Evolutionary conservation across 1,140 invertebrate species (phyloP), one percentile per base, ranked within the genome.

Genomic region (Drosophila ogumai): DNA sequence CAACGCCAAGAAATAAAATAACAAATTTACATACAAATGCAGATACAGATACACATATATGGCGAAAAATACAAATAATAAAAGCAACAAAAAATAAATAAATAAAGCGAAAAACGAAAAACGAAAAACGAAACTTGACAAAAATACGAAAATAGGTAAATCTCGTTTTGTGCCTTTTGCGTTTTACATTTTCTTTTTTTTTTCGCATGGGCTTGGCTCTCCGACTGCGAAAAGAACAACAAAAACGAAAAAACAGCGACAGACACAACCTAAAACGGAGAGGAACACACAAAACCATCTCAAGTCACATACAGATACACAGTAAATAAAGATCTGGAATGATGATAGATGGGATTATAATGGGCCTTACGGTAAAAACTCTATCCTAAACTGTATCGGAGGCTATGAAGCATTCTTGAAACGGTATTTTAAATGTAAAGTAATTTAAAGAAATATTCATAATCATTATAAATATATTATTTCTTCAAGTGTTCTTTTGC

Each of bases 111-210:
- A 79, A 54, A 80, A 40, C 28, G 31, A 56, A 79, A 54, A 80
- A 40, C 28, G 31, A 52, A 52, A 32, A 52, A 54, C 52, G 64
- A 82, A 78, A 82, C 80, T 82, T 84, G 76, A 76, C 80, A 75
- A 63, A 82, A 66, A 61, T 54, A 76, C 61, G 43, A 61, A 77
- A 77, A 64, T 85, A 81, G 82, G 78, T 86, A 81, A 85, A 86
- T 85, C 82, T 86, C 65, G 82, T 85, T 85, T 84, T 55, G 58
- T 69, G 66, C 72, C 76, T 78, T 80, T 73, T 80, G 76, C 81
- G 81, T 76, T 84, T 84, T 80, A 77, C 28, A 72, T 80, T 84
- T 66, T 41, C 59, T 50, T 65, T 65, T 66, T 41, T 69, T 50
- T 65, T 65, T 67, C n/a, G 63, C 47, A 54, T 78, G 81, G 82